These are phyloP conservation scores for Promerops cafer DNA, from an alignment of 2,113 vertebrate species.

Conservation along the genomic window DNA sequence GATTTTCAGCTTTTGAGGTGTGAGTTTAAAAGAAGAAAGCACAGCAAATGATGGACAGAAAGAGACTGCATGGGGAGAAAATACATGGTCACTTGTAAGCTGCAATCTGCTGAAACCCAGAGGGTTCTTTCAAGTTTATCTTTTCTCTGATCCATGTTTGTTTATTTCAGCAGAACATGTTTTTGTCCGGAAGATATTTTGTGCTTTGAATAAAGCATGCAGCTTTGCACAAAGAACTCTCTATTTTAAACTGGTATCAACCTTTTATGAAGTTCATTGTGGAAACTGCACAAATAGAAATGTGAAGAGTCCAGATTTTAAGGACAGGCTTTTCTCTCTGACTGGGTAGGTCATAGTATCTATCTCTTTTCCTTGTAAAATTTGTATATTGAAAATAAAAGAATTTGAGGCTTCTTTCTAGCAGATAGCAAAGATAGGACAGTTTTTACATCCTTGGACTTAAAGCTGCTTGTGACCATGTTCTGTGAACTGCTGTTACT, in stretches of 20 bases:
- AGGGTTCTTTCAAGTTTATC: constrained; percentile 19
- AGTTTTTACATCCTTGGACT: background rate
- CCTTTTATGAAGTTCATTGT: background rate
- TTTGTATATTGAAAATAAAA: background rate
- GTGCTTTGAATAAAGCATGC: background rate
- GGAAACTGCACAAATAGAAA: background rate
- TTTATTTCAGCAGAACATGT: constrained; percentile 22
- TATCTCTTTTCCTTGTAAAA: background rate
- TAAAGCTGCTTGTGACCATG: background rate
- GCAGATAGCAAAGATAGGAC: background rate
- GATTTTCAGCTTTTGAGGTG: background rate
- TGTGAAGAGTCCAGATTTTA: background rate
- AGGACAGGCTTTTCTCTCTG: background rate
- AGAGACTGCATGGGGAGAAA: background rate
- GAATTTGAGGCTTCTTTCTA: background rate
- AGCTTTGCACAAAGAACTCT: background rate
- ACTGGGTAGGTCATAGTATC: background rate
- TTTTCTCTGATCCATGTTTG: constrained; percentile 17
- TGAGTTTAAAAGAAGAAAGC: background rate
- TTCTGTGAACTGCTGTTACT: background rate
- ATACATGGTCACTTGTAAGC: background rate
- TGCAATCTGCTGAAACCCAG: constrained; percentile 33
- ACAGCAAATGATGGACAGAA: background rate
- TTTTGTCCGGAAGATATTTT: constrained; percentile 31
- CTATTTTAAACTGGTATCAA: background rate